phyloP scores from a whole-genome alignment of 2,113 vertebrate genomes.

The Oryzias curvinotus region DNA sequence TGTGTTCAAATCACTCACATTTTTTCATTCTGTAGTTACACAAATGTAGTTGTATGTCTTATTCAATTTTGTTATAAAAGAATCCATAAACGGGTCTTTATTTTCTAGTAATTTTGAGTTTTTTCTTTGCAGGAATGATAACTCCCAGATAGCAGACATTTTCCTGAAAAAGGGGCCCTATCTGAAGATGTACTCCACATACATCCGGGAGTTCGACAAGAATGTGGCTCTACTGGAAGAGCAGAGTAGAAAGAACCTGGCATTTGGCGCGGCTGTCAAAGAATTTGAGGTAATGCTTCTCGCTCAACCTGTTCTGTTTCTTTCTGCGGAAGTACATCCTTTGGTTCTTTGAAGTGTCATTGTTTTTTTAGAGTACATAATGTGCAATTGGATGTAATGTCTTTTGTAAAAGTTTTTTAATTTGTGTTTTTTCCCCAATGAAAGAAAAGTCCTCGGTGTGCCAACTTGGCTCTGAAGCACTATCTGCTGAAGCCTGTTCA shows the following conservation, averaged over 20 bases:
- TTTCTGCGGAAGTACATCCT: background rate
- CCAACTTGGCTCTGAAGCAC: constrained; percentile 91
- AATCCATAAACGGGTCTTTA: background rate
- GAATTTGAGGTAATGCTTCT: constrained; percentile 88
- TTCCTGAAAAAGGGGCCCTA: constrained; percentile 97
- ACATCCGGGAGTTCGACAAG: constrained; percentile 97
- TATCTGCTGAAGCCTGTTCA: constrained; percentile 97
- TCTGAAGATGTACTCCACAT: constrained; percentile 98
- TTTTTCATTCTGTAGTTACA: too few species aligned
- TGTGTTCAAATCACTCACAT: too few species aligned
- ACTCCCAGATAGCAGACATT: constrained; percentile 90
- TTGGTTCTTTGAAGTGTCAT: background rate
- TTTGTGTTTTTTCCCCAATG: constrained; percentile 47
- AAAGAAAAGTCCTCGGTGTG: constrained; percentile 90
- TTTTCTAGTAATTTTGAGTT: background rate
- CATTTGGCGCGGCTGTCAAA: constrained; percentile 85
- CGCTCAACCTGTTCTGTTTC: constrained; percentile 44
- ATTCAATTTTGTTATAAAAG: too few species aligned
- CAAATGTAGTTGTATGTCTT: too few species aligned
- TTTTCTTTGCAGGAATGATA: constrained; percentile 79
- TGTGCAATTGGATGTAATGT: background rate
- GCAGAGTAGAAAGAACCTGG: constrained; percentile 89
- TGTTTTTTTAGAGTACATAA: background rate
- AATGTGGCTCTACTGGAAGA: constrained; percentile 93
- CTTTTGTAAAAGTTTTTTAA: background rate